Evolutionary conservation across 1,140 invertebrate species (phyloP).

Genomic region (Atta colombica): DNA sequence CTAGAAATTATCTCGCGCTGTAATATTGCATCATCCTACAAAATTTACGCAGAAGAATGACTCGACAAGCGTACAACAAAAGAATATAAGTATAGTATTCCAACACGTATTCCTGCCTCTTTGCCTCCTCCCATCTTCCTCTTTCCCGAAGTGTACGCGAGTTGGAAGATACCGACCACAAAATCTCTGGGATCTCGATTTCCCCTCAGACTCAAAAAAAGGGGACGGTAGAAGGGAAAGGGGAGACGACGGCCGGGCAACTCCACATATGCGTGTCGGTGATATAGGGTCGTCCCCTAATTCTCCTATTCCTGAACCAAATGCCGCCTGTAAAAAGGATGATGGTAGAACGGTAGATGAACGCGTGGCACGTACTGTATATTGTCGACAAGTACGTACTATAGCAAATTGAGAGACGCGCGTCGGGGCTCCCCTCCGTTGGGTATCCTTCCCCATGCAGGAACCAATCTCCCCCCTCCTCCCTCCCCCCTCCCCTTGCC

Average conservation of each 20-base stretch:
- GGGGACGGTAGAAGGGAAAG: neutral
- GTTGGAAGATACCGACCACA: neutral
- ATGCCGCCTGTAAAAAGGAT: constrained; percentile 39
- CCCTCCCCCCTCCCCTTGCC: neutral
- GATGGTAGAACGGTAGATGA: constrained; percentile 32
- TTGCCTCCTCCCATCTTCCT: neutral
- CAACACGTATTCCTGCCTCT: neutral
- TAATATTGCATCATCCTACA: neutral
- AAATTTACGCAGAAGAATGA: neutral
- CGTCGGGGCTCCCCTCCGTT: neutral
- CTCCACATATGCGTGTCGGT: constrained; percentile 7
- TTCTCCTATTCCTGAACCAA: constrained; percentile 19
- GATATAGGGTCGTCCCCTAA: constrained; percentile 17
- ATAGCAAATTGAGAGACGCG: constrained; percentile 21
- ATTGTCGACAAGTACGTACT: neutral
- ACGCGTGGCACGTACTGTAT: constrained; percentile 1
- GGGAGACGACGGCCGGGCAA: neutral
- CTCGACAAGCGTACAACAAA: neutral
- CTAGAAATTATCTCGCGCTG: neutral
- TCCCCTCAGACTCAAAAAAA: neutral
- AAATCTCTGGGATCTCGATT: constrained; percentile 4
- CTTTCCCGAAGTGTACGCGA: neutral
- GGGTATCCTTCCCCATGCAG: constrained; percentile 32
- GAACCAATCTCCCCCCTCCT: neutral
- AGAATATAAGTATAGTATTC: neutral